These are phyloP conservation scores for Etheostoma spectabile DNA, from an alignment of 2,113 vertebrate genomes.

Conservation along the genomic window DNA sequence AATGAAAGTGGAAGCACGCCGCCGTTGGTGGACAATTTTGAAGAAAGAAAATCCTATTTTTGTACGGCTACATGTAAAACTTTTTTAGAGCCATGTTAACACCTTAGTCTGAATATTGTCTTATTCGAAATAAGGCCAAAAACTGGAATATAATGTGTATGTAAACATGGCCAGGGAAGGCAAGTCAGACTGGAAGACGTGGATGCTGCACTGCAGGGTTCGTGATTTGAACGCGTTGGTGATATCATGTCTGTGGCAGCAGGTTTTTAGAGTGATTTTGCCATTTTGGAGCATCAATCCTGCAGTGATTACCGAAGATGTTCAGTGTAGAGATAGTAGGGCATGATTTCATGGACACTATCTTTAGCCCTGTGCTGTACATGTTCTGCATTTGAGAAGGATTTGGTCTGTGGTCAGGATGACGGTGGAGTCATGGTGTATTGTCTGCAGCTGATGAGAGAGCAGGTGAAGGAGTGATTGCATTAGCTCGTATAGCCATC, in stretches of 20 bases:
- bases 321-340: background rate
- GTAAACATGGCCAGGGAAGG: no score
- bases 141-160: no score
- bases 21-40: no score
- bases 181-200: no score
- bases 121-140: no score
- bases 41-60: no score
- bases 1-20: no score
- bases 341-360: background rate
- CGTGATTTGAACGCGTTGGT: no score
- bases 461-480: background rate
- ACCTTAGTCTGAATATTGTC: no score
- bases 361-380: constrained; percentile 9
- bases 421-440: background rate
- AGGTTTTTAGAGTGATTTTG: background rate
- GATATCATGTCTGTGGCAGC: background rate
- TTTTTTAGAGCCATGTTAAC: no score
- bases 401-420: background rate
- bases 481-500: background rate
- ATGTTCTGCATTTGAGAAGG: background rate
- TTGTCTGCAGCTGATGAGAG: background rate
- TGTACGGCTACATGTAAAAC: no score
- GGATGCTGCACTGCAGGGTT: no score
- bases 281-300: background rate
- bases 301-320: background rate